A percentile compares a stretch with the other conserved stretches of the same genome.
Conservation (phyloP, 1,140 invertebrate genomes). For the Choristoneura fumiferana region DNA sequence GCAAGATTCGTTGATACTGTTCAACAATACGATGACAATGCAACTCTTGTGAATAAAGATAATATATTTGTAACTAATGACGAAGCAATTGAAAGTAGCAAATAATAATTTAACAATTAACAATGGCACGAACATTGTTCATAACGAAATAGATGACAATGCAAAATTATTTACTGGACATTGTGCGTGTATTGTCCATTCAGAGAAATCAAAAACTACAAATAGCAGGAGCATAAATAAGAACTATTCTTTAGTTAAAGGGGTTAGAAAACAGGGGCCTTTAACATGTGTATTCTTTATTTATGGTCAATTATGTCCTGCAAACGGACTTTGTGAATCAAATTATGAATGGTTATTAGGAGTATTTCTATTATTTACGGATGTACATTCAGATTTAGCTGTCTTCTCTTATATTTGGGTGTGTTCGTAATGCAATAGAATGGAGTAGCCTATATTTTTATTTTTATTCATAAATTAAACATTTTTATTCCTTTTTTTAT, state of each 20-base stretch:
- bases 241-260: constrained; percentile 31
- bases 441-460: constrained; percentile 30
- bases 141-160: background rate
- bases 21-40: too few species aligned
- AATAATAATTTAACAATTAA: constrained; percentile 9
- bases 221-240: background rate
- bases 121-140: background rate
- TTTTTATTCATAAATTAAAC: background rate
- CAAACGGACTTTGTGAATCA: constrained; percentile 45
- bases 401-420: constrained; percentile 40
- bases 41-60: too few species aligned
- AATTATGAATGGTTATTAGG: constrained; percentile 44
- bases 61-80: too few species aligned
- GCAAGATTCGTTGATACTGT: too few species aligned
- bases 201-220: background rate
- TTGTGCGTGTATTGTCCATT: background rate
- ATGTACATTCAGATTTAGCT: constrained; percentile 52
- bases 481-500: background rate
- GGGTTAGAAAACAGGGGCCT: constrained; percentile 39
- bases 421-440: constrained; percentile 16
- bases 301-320: constrained; percentile 73
- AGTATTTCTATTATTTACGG: constrained; percentile 41
- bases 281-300: constrained; percentile 68
- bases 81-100: too few species aligned
- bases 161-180: constrained; percentile 2